Evolutionary conservation across 1,140 invertebrate species (phyloP).

Genomic region (Drosophila tropicalis): DNA sequence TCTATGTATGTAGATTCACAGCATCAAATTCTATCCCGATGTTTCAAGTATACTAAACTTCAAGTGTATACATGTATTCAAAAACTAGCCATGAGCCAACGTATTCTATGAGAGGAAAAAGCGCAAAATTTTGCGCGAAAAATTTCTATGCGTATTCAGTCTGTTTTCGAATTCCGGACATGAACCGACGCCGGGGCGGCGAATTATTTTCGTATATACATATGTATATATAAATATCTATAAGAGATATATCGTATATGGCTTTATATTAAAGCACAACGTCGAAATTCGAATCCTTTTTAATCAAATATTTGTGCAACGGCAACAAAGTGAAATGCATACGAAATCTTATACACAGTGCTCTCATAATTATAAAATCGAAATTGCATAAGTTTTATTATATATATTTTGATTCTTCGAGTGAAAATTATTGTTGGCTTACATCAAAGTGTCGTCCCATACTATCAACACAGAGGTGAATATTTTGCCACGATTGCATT

Average conservation of each 20-base stretch:
- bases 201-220: constrained; percentile 19
- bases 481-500: constrained; percentile 16
- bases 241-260: constrained; percentile 16
- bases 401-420: constrained; percentile 17
- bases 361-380: constrained; percentile 23
- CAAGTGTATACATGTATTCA: background rate
- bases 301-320: constrained; percentile 13
- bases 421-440: constrained; percentile 6
- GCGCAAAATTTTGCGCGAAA: constrained; percentile 29
- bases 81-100: no score
- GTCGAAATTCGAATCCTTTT: background rate
- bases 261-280: constrained; percentile 1
- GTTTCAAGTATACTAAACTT: constrained; percentile 14
- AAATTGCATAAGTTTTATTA: constrained; percentile 60
- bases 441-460: constrained; percentile 25
- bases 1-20: no score
- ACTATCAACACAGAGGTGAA: constrained; percentile 58
- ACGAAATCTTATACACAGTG: constrained; percentile 26
- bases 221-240: no score
- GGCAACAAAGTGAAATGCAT: constrained; percentile 47
- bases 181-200: constrained; percentile 32
- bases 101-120: no score
- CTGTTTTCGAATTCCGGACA: constrained; percentile 61
- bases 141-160: constrained; percentile 52
- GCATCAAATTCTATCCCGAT: background rate